Base-by-base conservation (phyloP, 2,888 invertebrate species). In the Lepidochitona cinerea region DNA sequence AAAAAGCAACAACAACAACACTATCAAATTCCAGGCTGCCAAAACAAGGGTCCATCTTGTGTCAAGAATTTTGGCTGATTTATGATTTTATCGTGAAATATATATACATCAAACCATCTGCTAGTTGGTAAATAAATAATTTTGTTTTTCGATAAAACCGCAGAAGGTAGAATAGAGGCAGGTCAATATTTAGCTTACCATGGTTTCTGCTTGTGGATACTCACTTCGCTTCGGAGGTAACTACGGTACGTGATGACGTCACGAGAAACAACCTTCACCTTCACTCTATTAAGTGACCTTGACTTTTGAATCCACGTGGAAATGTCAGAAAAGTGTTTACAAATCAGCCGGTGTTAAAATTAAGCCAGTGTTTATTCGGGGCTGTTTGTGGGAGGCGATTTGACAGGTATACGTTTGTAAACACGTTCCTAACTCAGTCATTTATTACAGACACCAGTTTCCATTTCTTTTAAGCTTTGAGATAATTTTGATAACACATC, bases 231-330 rank as follows among this genome's bases (percentile, higher is more conserved):
- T 81, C 73, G 73, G 76, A 7, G 72, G 84, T 83, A 82, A 83
- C 84, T 81, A 84, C 80, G 83, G 49, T 49, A 49, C 49, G 49
- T 49, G 78, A 79, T 84, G 83, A 84, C 81, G 83, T 84, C 84
- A 84, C 77, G 64, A 67, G 35, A 18, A 49, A 18, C 49, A 23
- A 23, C 7, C 23, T 49, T 23, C n/a, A 49, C 49, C 49, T 49
- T 49, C n/a, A 49, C 49, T n/a, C 7, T 49, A n/a, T 49, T n/a
- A 4, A 49, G 49, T 23, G 49, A 49, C 49, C 49, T 49, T 4
- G 49, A 49, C 49, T 23, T 23, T 49, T n/a, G 23, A n/a, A 4
- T 49, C 18, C 49, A 49, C 49, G 49, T 49, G 49, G 49, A n/a
- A 49, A 49, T 49, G 49, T 49, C 49, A 49, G 49, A 49, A n/a